Percentiles rank a stretch among this genome's conserved stretches.
These are phyloP conservation scores for Trichacis sp. DNA, from an alignment of 2,888 invertebrate genomes.

Conservation along the genomic window DNA sequence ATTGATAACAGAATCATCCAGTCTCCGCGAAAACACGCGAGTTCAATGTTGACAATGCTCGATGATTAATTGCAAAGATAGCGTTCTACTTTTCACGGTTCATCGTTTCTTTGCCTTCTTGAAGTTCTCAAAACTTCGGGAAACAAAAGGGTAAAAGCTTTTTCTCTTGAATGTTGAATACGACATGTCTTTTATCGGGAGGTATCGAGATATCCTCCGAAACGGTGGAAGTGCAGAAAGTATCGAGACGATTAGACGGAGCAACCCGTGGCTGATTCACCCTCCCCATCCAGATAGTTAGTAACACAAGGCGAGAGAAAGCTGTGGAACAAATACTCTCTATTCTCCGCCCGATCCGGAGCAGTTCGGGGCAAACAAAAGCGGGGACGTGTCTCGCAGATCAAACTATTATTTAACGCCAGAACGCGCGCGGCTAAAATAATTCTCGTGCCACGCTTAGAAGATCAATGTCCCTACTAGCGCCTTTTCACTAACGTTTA, in stretches of 20 bases:
- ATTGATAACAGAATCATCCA: too few species aligned
- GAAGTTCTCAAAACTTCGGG: not conserved
- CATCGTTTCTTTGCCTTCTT: not conserved
- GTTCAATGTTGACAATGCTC: too few species aligned
- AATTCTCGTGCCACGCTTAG: too few species aligned
- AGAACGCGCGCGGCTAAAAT: too few species aligned
- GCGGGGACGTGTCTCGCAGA: conserved; percentile 48
- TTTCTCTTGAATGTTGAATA: conserved; percentile 22
- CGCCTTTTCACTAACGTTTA: too few species aligned
- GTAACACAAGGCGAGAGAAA: conserved; percentile 50
- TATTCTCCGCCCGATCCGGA: conserved; percentile 35
- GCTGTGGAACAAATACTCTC: conserved; percentile 52
- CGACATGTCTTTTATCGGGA: conserved; percentile 29
- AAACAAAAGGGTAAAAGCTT: conserved; percentile 12
- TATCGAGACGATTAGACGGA: conserved; percentile 45
- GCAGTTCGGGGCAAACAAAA: conserved; percentile 46
- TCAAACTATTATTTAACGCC: conserved; percentile 43
- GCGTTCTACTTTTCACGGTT: too few species aligned
- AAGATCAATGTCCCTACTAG: too few species aligned
- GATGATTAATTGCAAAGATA: too few species aligned
- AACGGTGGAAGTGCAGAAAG: conserved; percentile 33
- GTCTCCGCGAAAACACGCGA: too few species aligned
- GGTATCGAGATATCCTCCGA: conserved; percentile 31
- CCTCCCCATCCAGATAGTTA: conserved; percentile 44
- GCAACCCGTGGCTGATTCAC: conserved; percentile 47